A percentile compares a stretch with the other conserved stretches of the same genome.
Evolutionary conservation across 2,888 invertebrate genomes (phyloP).

Genomic region (Uropetala carovei): DNA sequence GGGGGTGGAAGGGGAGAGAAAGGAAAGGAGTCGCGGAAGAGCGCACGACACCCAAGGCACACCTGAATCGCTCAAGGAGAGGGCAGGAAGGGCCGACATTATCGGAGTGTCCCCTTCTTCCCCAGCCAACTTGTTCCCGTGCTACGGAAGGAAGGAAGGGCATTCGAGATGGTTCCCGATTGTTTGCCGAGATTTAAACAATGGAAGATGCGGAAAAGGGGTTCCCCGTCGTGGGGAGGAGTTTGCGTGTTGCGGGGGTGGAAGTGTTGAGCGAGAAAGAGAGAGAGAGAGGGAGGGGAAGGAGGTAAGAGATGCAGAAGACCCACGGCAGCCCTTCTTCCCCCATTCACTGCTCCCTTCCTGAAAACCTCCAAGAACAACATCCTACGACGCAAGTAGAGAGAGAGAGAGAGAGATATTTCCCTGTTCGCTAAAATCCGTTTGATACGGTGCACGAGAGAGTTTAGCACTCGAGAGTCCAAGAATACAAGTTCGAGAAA

Average conservation of each 20-base stretch:
- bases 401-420: too few relatives aligned
- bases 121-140: neutral
- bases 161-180: conserved; percentile 48
- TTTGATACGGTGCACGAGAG: conserved; percentile 54
- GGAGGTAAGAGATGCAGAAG: neutral
- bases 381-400: neutral
- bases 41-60: conserved; percentile 56
- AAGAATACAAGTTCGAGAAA: conserved; percentile 56
- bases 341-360: neutral
- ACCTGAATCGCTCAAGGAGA: conserved; percentile 56
- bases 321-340: neutral
- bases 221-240: neutral
- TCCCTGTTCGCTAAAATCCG: conserved; percentile 14
- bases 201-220: conserved; percentile 19
- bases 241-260: neutral
- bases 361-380: conserved; percentile 45
- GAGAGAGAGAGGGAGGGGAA: too few relatives aligned
- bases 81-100: conserved; percentile 33
- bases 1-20: neutral
- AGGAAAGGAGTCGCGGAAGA: neutral
- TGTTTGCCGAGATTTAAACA: conserved; percentile 44
- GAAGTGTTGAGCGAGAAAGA: neutral
- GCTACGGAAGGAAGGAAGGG: conserved; percentile 1
- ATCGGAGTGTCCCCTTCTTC: conserved; percentile 41
- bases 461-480: conserved; percentile 4